Evolutionary conservation across 1,140 invertebrate genomes (phyloP), one percentile per base, ranked within the genome.

Genomic region (Brachionus manjavacas): DNA sequence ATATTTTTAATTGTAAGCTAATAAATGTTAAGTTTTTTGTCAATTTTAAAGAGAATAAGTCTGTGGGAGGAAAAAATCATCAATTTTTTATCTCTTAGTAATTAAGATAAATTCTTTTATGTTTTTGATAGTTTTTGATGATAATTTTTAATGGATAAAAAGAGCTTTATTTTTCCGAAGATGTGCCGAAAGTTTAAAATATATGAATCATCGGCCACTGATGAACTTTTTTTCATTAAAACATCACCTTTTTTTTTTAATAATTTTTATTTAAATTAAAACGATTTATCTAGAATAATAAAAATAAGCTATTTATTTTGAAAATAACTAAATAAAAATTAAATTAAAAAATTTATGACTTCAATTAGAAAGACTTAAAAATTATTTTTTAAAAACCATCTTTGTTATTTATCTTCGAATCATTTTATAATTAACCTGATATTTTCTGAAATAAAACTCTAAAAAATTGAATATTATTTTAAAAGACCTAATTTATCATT

Each of bases 1-100:
- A 81, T 81, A 43, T 60, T 81, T 64, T 52, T 16, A 55, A 31
- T 12, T 35, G 52, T 72, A 41, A 41, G 70, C 70, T 72, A 60
- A 20, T 9, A 20, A 60, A 60, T 20, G 16, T 9, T 20, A 20
- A 20, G 8, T 60, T 60, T 60, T 60, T 20, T 6, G 16, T 60
- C 20, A 9, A 60, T 60, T 60, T 60, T 60, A 60, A 20, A 60
- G 16, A 20, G 16, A 23, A 60, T 60, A 20, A 23, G 20, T 60
- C 16, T 60, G 52, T 60, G 16, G 52, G 52, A 9, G 23, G 52
- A 60, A 60, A 9, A 55, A 60, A 20, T 60, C 16, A 60, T 60
- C 52, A 60, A 60, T 60, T 60, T 60, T 60, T 60, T 35, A 35
- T 35, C 16, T 60, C 52, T 60, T 60, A 20, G 52, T 60, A 60